These are phyloP conservation scores for Patella ulyssiponensis DNA, from an alignment of 2,888 invertebrate species.

Conservation along the genomic window DNA sequence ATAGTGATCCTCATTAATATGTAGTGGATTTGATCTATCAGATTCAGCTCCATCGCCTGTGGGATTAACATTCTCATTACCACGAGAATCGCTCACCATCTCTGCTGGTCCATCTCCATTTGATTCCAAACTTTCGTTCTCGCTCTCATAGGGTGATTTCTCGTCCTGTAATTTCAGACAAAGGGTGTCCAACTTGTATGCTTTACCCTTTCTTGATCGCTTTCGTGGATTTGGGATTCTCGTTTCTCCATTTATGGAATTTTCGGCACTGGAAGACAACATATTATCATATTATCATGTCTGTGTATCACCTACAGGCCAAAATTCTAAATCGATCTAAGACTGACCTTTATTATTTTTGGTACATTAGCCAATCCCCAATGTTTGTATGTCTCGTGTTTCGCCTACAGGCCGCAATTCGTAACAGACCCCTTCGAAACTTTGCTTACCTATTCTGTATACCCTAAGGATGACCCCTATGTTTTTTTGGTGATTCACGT, in stretches of 20 bases:
- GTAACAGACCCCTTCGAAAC: too few relatives aligned
- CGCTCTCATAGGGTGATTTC: slow-evolving; percentile 27
- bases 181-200: slow-evolving; percentile 82
- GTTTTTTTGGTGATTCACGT: too few relatives aligned
- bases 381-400: too few relatives aligned
- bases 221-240: slow-evolving; percentile 71
- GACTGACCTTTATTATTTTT: too few relatives aligned
- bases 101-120: slow-evolving; percentile 21
- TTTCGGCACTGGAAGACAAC: slow-evolving; percentile 42
- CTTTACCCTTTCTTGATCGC: slow-evolving; percentile 87
- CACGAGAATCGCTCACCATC: slow-evolving; percentile 14
- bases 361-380: too few relatives aligned
- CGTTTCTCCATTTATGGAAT: slow-evolving; percentile 33
- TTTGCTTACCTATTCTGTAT: too few relatives aligned
- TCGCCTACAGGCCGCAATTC: too few relatives aligned
- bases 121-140: slow-evolving; percentile 33
- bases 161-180: slow-evolving; percentile 67
- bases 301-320: too few relatives aligned
- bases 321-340: too few relatives aligned
- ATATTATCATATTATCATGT: too few relatives aligned
- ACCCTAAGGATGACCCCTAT: too few relatives aligned
- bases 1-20: slow-evolving; percentile 27
- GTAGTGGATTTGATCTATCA: slow-evolving; percentile 16
- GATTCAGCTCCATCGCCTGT: background rate
- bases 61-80: slow-evolving; percentile 12